These are phyloP conservation scores for Hipposideros larvatus DNA, from an alignment of 2,797 vertebrate species.

Conservation along the genomic window DNA sequence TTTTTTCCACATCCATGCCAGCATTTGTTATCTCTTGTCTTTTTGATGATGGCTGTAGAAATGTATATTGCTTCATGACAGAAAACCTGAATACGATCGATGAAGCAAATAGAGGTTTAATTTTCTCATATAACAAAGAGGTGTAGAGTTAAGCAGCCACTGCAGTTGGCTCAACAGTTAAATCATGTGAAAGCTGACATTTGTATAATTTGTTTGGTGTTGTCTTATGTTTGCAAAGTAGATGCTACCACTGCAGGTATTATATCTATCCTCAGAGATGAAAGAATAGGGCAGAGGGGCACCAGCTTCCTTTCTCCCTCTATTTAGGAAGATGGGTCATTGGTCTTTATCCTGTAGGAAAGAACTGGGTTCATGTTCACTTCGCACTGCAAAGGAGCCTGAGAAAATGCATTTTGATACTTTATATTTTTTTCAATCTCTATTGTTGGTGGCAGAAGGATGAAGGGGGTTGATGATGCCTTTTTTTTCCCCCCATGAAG, in stretches of 20 bases:
- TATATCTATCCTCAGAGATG: neutral
- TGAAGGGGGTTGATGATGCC: neutral
- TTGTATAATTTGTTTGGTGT: neutral
- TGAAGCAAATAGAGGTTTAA: slow-evolving; percentile 5
- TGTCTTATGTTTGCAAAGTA: neutral
- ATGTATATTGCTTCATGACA: neutral
- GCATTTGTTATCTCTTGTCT: neutral
- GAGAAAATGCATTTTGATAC: neutral
- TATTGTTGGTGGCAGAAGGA: neutral
- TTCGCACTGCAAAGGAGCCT: neutral
- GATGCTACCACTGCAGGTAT: neutral
- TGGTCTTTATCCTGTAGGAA: neutral
- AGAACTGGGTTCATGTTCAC: neutral
- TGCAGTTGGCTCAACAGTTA: neutral
- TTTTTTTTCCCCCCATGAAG: neutral
- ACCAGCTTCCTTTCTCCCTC: neutral
- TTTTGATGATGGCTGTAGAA: neutral
- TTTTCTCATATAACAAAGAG: neutral
- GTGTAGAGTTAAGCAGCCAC: neutral
- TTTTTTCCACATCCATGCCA: neutral
- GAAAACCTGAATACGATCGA: neutral
- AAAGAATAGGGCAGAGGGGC: neutral
- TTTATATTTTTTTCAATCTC: neutral
- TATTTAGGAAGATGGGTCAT: neutral
- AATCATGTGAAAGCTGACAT: neutral